Base-by-base conservation (phyloP, 1,140 invertebrate species). In the Capitella teleta region DNA sequence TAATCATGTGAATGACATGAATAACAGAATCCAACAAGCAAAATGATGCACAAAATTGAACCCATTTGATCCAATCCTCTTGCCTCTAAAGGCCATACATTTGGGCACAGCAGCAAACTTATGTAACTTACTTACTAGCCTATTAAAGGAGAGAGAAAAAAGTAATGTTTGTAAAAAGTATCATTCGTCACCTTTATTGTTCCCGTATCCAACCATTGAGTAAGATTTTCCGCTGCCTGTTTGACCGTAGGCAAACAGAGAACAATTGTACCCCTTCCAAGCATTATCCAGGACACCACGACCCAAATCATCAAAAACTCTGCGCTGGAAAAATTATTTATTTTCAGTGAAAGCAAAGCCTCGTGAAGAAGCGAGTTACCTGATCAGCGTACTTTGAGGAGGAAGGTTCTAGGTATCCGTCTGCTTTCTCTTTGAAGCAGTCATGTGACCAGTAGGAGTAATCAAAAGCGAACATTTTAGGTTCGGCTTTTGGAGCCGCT, bases 141-240 rank as follows among this genome's bases (percentile, higher is more conserved):
- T n/a, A n/a, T n/a, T n/a, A n/a, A n/a, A n/a, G n/a, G n/a, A n/a
- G n/a, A n/a, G n/a, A n/a, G n/a, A n/a, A n/a, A n/a, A n/a, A n/a
- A n/a, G n/a, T n/a, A n/a, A n/a, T n/a, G n/a, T n/a, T n/a, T n/a
- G n/a, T n/a, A n/a, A n/a, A n/a, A n/a, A n/a, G n/a, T n/a, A n/a
- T n/a, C n/a, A n/a, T 16, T 2, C 1, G 2, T 44, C 10, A 57
- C 66, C 66, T 53, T 67, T 77, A 62, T 80, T 81, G 18, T 61
- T 57, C 12, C 76, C 88, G 40, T 88, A 89, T 2, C 80, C 79
- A 24, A 81, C 73, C 52, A 81, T 75, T 8, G 79, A 80, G 67
- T 77, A 81, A 10, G 76, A 78, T 61, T 82, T 81, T 19, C 80
- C 80, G 40, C 74, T 74, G 18, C 78, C 78, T 4, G 79, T 82